Evolutionary conservation across 2,888 invertebrate genomes (phyloP).

Genomic region (Elmis aenea): DNA sequence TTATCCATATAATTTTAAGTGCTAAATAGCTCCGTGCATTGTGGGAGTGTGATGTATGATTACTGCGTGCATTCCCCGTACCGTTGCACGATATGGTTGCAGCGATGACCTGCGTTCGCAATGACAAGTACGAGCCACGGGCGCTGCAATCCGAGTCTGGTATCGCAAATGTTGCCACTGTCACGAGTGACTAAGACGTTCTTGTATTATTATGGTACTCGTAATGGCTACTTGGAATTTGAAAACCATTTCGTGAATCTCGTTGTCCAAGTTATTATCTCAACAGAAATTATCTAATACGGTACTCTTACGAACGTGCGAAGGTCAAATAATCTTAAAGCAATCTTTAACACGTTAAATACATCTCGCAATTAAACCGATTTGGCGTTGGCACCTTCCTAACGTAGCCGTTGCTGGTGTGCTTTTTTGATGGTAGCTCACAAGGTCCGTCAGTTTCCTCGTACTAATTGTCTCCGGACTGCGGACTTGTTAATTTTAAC

Average conservation of each 20-base stretch:
- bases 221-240: slow-evolving; percentile 27
- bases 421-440: too few species aligned
- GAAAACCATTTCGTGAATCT: slow-evolving; percentile 24
- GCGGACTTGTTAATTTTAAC: too few species aligned
- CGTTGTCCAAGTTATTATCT: slow-evolving; percentile 10
- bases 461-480: too few species aligned
- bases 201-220: slow-evolving; percentile 26
- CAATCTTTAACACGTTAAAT: too few species aligned
- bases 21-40: slow-evolving; percentile 33
- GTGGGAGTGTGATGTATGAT: slow-evolving; percentile 30
- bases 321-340: too few species aligned
- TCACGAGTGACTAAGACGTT: slow-evolving; percentile 27
- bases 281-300: too few species aligned
- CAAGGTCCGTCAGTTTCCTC: too few species aligned
- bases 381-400: too few species aligned
- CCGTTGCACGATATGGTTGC: slow-evolving; percentile 29
- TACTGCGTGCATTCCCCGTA: slow-evolving; percentile 25
- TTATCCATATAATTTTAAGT: slow-evolving; percentile 34
- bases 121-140: slow-evolving; percentile 21
- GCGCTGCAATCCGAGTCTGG: slow-evolving; percentile 15
- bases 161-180: slow-evolving; percentile 24
- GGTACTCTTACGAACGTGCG: too few species aligned
- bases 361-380: too few species aligned
- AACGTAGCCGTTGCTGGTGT: too few species aligned
- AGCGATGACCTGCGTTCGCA: slow-evolving; percentile 26